Evolutionary conservation across 2,113 vertebrate species (phyloP).

Genomic region (Eubucco bourcierii): DNA sequence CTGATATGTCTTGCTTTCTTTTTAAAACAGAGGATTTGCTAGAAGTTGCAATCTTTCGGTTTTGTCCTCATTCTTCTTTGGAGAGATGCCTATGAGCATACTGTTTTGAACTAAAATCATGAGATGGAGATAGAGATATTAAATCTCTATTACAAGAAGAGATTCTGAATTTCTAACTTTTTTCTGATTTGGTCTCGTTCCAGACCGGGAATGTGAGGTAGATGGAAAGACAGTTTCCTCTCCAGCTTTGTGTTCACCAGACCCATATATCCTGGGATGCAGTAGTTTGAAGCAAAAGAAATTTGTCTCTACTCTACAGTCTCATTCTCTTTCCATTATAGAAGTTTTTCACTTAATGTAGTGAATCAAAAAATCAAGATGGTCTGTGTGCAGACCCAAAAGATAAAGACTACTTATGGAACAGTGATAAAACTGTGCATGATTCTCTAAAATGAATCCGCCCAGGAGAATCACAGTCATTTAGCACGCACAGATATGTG

Average conservation of each 20-base stretch:
- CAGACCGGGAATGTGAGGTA: neutral
- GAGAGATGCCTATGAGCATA: neutral
- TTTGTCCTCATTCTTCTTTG: neutral
- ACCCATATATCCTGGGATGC: neutral
- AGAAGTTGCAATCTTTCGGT: neutral
- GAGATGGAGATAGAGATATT: neutral
- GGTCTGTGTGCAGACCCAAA: neutral
- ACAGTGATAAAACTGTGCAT: neutral
- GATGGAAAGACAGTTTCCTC: neutral
- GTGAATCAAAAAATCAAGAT: neutral
- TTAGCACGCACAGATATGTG: neutral
- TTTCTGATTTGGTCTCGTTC: neutral
- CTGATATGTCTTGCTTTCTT: neutral
- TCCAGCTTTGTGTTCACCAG: neutral
- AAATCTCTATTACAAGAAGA: neutral
- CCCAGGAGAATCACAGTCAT: neutral
- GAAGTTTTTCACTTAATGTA: neutral
- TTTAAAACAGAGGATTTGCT: neutral
- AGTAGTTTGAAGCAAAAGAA: neutral
- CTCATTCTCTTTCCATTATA: neutral
- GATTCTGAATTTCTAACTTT: neutral
- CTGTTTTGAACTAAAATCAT: neutral
- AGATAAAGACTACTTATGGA: neutral
- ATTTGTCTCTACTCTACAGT: neutral
- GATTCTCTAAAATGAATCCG: neutral